Base-by-base conservation (phyloP, 23 tunicate genomes). In the Styela plicata region DNA sequence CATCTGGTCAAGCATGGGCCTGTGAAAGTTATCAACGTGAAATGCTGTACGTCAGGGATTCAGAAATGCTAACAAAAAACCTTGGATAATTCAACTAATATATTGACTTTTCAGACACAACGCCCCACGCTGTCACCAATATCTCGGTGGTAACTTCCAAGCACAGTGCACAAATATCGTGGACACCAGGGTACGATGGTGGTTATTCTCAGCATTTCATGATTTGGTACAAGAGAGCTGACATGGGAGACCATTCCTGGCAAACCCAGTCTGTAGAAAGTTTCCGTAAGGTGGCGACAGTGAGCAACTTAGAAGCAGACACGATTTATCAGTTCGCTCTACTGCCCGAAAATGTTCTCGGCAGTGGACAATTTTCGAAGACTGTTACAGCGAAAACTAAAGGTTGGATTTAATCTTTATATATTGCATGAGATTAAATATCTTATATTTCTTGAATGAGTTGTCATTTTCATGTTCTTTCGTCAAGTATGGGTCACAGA, bases 101-200 rank as follows among this genome's bases (percentile, higher is more conserved):
- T n/a, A n/a, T n/a, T n/a, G n/a, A n/a, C n/a, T n/a, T n/a, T n/a
- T n/a, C n/a, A 82, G 98, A 86, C 31, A 93, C 98, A 16, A 84
- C 98, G 2, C 98, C 98, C 27, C 98, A 93, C 63, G 80, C 34
- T 16, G 73, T 71, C 1, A 80, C 85, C 22, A 76, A 88, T 28
- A 64, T 93, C 33, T 74, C 86, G 5, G 87, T 93, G 1, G 31
- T 27, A 28, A 88, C 93, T 64, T 75, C 93, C 35, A 62, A 69
- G 5, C 24, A 76, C n/a, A 82, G 68, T 36, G 98, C 98, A 13
- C 52, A 52, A 19, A 34, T 93, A 3, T 31, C 79, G 34, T 93
- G 98, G 98, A 36, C 26, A 33, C 93, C 98, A 2, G 98, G 98
- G 32, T 93, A 68, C 71, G 89, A 93, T 80, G 98, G 98, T 1